Percentiles rank a stretch among this genome's conserved stretches.
phyloP scores from a whole-genome alignment of 1,140 invertebrate species.

The Micrasema minimum region DNA sequence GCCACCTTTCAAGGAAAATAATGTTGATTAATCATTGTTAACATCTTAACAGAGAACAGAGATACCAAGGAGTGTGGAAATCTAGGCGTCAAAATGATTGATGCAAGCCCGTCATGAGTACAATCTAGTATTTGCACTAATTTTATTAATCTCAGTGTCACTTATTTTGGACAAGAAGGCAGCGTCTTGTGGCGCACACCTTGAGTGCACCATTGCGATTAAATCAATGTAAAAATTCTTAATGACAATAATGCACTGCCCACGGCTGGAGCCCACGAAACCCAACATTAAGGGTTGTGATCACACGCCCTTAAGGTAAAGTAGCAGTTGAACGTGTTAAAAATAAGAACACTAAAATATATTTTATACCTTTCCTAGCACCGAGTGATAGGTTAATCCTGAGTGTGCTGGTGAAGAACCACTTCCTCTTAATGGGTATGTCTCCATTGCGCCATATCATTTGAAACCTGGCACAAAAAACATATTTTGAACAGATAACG shows the following conservation, averaged over 20 bases:
- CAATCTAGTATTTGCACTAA: background rate
- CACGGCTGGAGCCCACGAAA: background rate
- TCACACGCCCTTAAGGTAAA: background rate
- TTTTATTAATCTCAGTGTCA: background rate
- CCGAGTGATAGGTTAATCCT: conserved; percentile 20
- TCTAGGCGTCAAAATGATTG: background rate
- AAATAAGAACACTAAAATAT: background rate
- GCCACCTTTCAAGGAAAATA: conserved; percentile 5
- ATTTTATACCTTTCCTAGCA: conserved; percentile 31
- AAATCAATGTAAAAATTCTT: background rate
- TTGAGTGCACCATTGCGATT: background rate
- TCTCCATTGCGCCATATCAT: conserved; percentile 41
- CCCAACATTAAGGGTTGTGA: background rate
- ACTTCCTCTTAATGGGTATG: conserved; percentile 38
- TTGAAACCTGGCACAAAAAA: conserved; percentile 27
- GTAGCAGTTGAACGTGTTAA: background rate
- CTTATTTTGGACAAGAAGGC: background rate
- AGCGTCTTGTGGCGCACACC: background rate
- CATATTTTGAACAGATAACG: background rate
- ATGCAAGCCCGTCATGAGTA: background rate
- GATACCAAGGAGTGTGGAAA: background rate
- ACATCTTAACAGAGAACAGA: background rate
- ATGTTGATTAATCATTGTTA: background rate
- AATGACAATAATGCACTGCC: background rate
- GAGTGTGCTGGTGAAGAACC: conserved; percentile 27